Percentiles rank a stretch among this genome's conserved stretches.
phyloP scores from a whole-genome alignment of 2,113 vertebrate species.

The Pachycephala philippinensis region DNA sequence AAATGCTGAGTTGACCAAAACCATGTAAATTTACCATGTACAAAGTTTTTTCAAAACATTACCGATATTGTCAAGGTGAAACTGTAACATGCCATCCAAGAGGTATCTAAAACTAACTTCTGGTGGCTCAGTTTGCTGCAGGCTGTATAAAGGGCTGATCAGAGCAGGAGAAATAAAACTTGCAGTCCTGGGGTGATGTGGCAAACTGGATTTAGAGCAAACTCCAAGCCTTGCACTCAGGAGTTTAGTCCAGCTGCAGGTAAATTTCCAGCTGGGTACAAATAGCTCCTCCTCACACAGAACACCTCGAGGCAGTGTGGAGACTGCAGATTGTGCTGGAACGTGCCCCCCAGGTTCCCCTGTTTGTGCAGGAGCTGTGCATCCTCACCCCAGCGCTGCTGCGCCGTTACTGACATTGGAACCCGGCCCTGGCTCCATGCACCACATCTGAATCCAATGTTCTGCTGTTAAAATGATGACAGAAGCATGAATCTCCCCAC shows the following conservation, averaged over 20 bases:
- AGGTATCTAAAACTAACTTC: neutral
- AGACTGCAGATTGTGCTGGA: neutral
- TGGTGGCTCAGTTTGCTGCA: neutral
- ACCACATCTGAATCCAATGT: conserved; percentile 27
- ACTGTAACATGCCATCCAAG: rapidly evolving
- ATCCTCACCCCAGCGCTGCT: neutral
- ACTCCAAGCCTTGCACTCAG: neutral
- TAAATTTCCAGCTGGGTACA: neutral
- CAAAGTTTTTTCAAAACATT: neutral
- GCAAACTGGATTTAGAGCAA: neutral
- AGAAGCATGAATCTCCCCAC: conserved; percentile 36
- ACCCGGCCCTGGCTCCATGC: neutral
- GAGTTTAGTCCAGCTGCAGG: neutral
- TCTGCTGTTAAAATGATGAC: conserved; percentile 12
- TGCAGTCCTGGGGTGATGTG: neutral
- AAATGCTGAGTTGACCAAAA: neutral
- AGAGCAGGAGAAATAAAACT: neutral
- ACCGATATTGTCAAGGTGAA: neutral
- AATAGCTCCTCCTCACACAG: neutral
- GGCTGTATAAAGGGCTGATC: neutral
- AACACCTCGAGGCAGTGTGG: neutral
- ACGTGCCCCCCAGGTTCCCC: neutral
- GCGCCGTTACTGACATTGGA: conserved; percentile 7
- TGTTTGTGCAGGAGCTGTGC: neutral
- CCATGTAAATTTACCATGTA: rapidly evolving